Percentiles rank a stretch among this genome's conserved stretches.
Conservation (phyloP, 1,140 invertebrate genomes). For the Chymomyza costata region DNA sequence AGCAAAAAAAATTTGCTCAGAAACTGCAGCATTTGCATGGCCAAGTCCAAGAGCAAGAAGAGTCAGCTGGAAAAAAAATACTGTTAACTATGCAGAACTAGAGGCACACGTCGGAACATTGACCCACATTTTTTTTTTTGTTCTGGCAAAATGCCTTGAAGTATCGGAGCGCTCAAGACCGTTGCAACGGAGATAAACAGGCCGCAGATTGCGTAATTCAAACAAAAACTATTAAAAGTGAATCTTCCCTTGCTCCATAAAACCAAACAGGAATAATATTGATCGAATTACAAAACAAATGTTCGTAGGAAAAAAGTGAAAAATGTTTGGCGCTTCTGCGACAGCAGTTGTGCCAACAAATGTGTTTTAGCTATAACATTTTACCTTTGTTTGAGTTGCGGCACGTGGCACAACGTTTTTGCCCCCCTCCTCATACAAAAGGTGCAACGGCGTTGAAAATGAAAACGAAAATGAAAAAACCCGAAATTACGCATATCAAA, state of each 20-base stretch:
- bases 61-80: constrained; percentile 47
- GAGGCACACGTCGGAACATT: constrained; percentile 45
- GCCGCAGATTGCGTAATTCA: constrained; percentile 59
- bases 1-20: constrained; percentile 10
- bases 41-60: constrained; percentile 65
- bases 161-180: constrained; percentile 40
- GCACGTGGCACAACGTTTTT: constrained; percentile 64
- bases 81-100: constrained; percentile 62
- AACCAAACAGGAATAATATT: constrained; percentile 8
- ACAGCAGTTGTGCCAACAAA: constrained; percentile 65
- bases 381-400: constrained; percentile 35
- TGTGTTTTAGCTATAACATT: constrained; percentile 27
- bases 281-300: constrained; percentile 64
- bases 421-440: constrained; percentile 31
- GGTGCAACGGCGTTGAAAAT: constrained; percentile 64
- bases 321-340: neutral
- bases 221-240: constrained; percentile 48
- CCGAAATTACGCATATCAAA: constrained; percentile 44
- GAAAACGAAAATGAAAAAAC: constrained; percentile 51
- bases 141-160: constrained; percentile 12
- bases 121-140: constrained; percentile 45
- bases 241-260: constrained; percentile 29
- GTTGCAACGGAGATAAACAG: constrained; percentile 17
- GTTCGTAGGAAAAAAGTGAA: constrained; percentile 27
- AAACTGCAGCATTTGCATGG: constrained; percentile 58